A percentile compares a stretch with the other conserved stretches of the same genome.
Evolutionary conservation across 2,113 vertebrate genomes (phyloP).

Genomic region (Hiodon alosoides): DNA sequence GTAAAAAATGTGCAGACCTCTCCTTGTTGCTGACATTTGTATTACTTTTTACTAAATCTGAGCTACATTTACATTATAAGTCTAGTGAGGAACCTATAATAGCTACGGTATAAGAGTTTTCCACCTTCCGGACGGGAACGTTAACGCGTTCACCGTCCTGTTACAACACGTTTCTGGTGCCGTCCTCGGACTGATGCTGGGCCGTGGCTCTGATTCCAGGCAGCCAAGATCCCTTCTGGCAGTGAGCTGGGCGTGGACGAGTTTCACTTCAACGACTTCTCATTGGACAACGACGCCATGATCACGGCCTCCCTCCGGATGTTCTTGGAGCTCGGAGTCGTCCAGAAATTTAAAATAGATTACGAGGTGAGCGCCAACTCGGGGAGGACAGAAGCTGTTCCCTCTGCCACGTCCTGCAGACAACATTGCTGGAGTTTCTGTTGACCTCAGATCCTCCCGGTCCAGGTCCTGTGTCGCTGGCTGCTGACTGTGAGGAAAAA

Average conservation of each 20-base stretch:
- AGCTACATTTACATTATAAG: background rate
- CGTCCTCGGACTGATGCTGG: background rate
- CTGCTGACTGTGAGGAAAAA: conserved; percentile 72
- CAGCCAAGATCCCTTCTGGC: conserved; percentile 67
- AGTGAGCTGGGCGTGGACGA: conserved; percentile 66
- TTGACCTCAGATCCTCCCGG: background rate
- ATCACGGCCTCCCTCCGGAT: conserved; percentile 69
- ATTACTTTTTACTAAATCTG: background rate
- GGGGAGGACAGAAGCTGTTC: too few relatives aligned
- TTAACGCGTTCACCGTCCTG: too few relatives aligned
- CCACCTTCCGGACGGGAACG: too few relatives aligned
- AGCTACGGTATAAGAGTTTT: too few relatives aligned
- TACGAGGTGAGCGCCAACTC: conserved; percentile 54
- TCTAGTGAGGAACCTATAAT: too few relatives aligned
- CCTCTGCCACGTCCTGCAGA: too few relatives aligned
- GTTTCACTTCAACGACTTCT: conserved; percentile 72
- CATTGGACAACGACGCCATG: conserved; percentile 70
- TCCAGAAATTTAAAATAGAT: conserved; percentile 73
- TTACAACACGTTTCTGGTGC: too few relatives aligned
- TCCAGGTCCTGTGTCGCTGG: conserved; percentile 70
- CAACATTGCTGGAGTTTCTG: background rate
- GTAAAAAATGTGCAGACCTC: background rate
- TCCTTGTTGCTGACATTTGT: background rate
- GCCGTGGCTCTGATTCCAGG: conserved; percentile 40
- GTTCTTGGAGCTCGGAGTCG: conserved; percentile 67